phyloP scores from a whole-genome alignment of 2,797 vertebrate species.

The Aythya fuligula region DNA sequence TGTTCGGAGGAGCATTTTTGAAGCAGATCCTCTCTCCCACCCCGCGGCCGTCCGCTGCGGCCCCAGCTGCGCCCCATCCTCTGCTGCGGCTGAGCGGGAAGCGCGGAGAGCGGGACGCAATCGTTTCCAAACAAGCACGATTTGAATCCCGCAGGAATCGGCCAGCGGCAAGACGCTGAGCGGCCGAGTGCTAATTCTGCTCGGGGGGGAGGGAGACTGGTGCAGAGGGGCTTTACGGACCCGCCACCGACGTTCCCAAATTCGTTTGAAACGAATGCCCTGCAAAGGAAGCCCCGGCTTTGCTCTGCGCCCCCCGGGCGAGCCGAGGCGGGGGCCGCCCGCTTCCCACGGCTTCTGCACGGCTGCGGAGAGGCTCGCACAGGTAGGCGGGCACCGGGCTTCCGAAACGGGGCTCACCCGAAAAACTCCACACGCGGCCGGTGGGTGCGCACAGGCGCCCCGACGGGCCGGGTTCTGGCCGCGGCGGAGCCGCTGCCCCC shows the following conservation, averaged over 20 bases:
- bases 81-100: background rate
- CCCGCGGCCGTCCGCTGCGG: background rate
- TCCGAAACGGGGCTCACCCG: background rate
- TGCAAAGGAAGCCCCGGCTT: background rate
- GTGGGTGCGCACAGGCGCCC: background rate
- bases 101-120: background rate
- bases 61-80: background rate
- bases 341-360: background rate
- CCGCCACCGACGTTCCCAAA: background rate
- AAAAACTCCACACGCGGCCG: no score
- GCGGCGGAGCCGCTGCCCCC: background rate
- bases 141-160: background rate
- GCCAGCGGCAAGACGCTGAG: background rate
- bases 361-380: background rate
- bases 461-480: background rate
- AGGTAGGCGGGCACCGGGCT: background rate
- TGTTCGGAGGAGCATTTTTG: background rate
- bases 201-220: background rate
- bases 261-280: conserved; percentile 45
- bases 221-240: background rate
- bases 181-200: background rate
- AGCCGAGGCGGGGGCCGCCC: background rate
- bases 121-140: background rate
- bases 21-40: background rate
- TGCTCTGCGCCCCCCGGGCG: background rate